Evolutionary conservation across 2,113 vertebrate genomes (phyloP).

Genomic region (Entelurus aequoreus): DNA sequence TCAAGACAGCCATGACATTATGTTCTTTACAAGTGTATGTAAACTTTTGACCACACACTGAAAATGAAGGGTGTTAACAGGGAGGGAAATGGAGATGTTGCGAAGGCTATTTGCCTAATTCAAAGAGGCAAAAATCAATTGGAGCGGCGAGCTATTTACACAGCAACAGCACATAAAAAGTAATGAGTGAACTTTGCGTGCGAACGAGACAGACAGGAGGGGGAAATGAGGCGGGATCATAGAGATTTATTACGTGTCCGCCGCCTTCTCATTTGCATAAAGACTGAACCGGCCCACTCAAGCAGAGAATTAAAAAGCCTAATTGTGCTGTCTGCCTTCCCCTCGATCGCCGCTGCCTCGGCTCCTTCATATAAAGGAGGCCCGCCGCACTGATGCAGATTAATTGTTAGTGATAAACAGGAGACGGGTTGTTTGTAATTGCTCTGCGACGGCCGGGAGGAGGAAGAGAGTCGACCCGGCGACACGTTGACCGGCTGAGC

Average conservation of each 20-base stretch:
- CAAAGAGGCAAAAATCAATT: constrained; percentile 10
- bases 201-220: constrained; percentile 60
- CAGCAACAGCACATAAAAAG: constrained; percentile 19
- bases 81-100: constrained; percentile 45
- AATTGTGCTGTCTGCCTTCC: constrained; percentile 96
- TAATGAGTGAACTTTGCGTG: constrained; percentile 49
- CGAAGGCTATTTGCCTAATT: constrained; percentile 1
- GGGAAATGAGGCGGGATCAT: constrained; percentile 82
- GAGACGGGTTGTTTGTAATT: constrained; percentile 57
- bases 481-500: not conserved
- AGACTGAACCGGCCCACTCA: constrained; percentile 95
- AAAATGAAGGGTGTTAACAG: constrained; percentile 64
- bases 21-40: too few relatives aligned
- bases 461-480: not conserved
- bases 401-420: constrained; percentile 65
- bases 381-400: constrained; percentile 35
- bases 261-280: constrained; percentile 91
- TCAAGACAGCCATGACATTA: too few relatives aligned
- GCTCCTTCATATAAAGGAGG: constrained; percentile 42
- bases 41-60: constrained; percentile 22
- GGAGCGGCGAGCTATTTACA: not conserved
- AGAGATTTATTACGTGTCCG: constrained; percentile 89
- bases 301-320: constrained; percentile 99
- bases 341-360: constrained; percentile 57
- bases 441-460: constrained; percentile 16